Evolutionary conservation across 2,797 vertebrate species (phyloP), one percentile per base, ranked within the genome.

Genomic region (Siniperca scherzeri): DNA sequence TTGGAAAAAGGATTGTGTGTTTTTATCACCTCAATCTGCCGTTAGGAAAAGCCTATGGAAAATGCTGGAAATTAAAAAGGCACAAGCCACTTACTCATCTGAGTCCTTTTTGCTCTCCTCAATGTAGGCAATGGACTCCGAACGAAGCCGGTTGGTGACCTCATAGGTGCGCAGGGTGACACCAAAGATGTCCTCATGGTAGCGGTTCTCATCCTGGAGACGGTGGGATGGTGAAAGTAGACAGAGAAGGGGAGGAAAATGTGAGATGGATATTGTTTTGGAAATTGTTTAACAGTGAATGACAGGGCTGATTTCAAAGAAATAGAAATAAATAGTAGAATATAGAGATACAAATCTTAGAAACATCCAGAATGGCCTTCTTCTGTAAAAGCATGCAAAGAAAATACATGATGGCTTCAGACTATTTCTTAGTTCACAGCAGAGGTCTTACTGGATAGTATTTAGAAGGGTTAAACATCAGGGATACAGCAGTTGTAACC

Each of bases 121-220:
- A 14, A 98, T 99, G 96, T 96, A 99, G 30, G 98, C 98, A n/a
- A 99, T 99, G 73, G 98, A 99, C 95, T 99, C 98, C 0, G 98
- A 99, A 82, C 98, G 96, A 91, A 99, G 97, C 85, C 98, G 96
- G 94, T 99, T 99, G 90, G 98, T 99, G 94, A 99, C 98, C 93
- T 99, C 99, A 0, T 99, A 99, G 0, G 98, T 99, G 36, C 98
- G 96, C 92, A 99, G 95, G 80, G 98, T 99, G 91, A 99, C 98
- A 4, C 99, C 99, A 7, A 99, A 99, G 91, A 99, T 99, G 91
- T 99, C 99, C 92, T 99, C 99, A 0, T 99, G 99, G 92, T 99
- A 99, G 75, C 98, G 97, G 89, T 97, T 98, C 94, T 99, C 98
- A 89, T 99, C 98, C 99, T 99, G 90, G 61, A 4, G n/a, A 68